Conservation (phyloP, 1,140 invertebrate genomes). For the Caenorhabditis inopinata region DNA sequence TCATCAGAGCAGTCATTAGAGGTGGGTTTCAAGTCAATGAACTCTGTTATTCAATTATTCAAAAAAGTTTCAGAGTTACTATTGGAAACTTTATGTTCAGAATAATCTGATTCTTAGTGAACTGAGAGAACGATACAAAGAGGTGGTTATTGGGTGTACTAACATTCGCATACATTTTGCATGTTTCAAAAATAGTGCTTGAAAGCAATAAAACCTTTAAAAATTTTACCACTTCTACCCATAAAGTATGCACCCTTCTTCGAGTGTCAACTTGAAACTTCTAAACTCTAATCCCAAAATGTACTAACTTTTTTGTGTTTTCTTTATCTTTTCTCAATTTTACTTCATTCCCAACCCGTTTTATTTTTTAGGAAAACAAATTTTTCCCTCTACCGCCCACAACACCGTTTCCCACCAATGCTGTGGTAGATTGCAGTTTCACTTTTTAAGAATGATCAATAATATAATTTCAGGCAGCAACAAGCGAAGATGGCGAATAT, state of each 20-base stretch:
- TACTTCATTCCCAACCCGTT: neutral
- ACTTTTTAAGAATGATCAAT: neutral
- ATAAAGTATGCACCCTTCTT: too few relatives aligned
- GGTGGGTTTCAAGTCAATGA: neutral
- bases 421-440: constrained; percentile 10
- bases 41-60: neutral
- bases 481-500: constrained; percentile 21
- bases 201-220: too few relatives aligned
- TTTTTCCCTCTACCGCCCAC: constrained; percentile 25
- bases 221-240: too few relatives aligned
- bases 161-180: neutral
- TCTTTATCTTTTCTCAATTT: neutral
- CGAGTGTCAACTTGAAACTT: too few relatives aligned
- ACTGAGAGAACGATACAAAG: constrained; percentile 40
- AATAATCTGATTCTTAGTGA: constrained; percentile 47
- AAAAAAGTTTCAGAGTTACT: constrained; percentile 43
- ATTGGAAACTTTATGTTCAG: constrained; percentile 46
- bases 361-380: constrained; percentile 44
- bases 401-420: constrained; percentile 18
- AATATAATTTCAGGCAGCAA: neutral
- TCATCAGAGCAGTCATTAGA: neutral
- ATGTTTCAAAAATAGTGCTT: neutral
- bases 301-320: neutral
- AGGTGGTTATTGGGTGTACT: constrained; percentile 30
- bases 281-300: neutral